Percentiles rank a stretch among this genome's conserved stretches.
Conservation (phyloP, 2,797 vertebrate genomes). For the Typhlichthys eigenmanni region DNA sequence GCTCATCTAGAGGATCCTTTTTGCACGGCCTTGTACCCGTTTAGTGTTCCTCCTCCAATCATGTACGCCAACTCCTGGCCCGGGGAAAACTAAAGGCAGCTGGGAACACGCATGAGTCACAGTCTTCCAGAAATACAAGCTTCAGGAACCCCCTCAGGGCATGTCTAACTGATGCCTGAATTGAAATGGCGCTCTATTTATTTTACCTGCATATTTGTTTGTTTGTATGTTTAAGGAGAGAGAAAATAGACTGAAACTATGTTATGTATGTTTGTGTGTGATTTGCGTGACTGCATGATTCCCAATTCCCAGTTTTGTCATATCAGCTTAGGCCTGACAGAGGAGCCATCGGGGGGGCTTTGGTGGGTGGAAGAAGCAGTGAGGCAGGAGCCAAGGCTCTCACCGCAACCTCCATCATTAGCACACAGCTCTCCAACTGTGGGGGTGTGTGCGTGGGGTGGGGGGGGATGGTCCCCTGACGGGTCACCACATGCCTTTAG, state of each 20-base stretch:
- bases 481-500: too few relatives aligned
- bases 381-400: slow-evolving; percentile 39
- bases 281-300: slow-evolving; percentile 16
- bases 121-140: slow-evolving; percentile 47
- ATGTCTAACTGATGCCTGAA: slow-evolving; percentile 21
- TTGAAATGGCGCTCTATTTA: slow-evolving; percentile 26
- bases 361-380: slow-evolving; percentile 14
- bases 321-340: slow-evolving; percentile 64
- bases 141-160: slow-evolving; percentile 40
- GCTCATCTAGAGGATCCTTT: slow-evolving; percentile 48
- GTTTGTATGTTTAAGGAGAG: slow-evolving; percentile 3
- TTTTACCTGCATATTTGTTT: slow-evolving; percentile 29
- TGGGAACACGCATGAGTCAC: slow-evolving; percentile 55
- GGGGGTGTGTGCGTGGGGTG: not conserved
- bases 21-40: slow-evolving; percentile 45
- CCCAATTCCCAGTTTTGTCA: slow-evolving; percentile 54
- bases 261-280: slow-evolving; percentile 12
- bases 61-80: slow-evolving; percentile 35
- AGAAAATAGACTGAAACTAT: not conserved
- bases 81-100: slow-evolving; percentile 43
- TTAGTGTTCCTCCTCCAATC: slow-evolving; percentile 53
- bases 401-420: slow-evolving; percentile 10
- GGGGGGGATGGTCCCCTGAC: too few relatives aligned
- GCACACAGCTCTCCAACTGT: not conserved
- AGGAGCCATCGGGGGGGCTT: slow-evolving; percentile 30